Percentiles rank a stretch among this genome's conserved stretches.
Evolutionary conservation across 2,113 vertebrate genomes (phyloP).

Genomic region (Rhagologus leucostigma): DNA sequence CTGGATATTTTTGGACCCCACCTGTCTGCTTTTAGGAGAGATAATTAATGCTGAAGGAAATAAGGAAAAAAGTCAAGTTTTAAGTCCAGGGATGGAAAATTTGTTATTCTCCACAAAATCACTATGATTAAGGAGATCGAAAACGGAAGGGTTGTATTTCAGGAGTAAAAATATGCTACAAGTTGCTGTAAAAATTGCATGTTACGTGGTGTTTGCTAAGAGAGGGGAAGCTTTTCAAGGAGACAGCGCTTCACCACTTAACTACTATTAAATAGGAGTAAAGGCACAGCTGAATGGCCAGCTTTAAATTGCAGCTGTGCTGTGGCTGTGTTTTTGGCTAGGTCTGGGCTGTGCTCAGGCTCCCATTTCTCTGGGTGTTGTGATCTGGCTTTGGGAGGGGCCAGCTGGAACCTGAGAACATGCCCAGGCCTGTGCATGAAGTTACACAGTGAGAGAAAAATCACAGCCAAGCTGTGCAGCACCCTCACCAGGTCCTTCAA

Average conservation of each 20-base stretch:
- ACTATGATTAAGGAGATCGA: slow-evolving; percentile 26
- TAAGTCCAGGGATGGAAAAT: neutral
- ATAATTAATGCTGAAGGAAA: slow-evolving; percentile 27
- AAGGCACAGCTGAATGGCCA: neutral
- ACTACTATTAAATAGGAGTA: neutral
- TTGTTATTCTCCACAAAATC: slow-evolving; percentile 1
- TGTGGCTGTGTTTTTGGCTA: neutral
- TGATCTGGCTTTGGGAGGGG: neutral
- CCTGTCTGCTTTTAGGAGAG: slow-evolving; percentile 17
- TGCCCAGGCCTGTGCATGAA: neutral
- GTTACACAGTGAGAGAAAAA: neutral
- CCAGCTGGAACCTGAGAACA: neutral
- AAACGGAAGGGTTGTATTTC: neutral
- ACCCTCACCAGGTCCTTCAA: neutral
- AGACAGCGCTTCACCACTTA: neutral
- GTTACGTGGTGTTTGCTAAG: neutral
- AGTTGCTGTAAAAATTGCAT: neutral
- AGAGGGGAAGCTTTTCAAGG: neutral
- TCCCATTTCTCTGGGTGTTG: neutral
- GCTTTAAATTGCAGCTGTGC: neutral
- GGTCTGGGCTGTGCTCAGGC: neutral
- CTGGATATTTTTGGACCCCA: neutral
- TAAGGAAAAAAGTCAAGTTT: neutral
- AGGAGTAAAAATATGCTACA: slow-evolving; percentile 5
- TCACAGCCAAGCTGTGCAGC: neutral